A percentile compares a stretch with the other conserved stretches of the same genome.
These are phyloP conservation scores for Hystrix cristata DNA, from an alignment of 2,113 vertebrate species.

Conservation along the genomic window DNA sequence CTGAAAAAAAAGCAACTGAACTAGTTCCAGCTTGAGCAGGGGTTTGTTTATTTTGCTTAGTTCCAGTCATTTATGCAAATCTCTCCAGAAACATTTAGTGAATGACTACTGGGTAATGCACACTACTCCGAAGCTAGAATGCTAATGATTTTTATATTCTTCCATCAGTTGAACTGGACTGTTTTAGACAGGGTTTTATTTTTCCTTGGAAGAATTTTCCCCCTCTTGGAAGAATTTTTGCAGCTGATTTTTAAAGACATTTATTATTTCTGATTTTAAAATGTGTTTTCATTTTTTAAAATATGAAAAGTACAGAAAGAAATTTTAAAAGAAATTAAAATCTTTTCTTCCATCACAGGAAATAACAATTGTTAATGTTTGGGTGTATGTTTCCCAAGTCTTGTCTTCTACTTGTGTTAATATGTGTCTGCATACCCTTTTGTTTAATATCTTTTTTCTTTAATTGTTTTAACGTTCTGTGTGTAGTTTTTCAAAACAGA, in stretches of 20 bases:
- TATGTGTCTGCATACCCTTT: neutral
- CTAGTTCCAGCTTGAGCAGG: constrained; percentile 62
- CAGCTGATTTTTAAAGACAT: constrained; percentile 37
- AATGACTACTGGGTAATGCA: neutral
- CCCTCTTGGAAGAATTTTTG: neutral
- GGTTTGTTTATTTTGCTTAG: constrained; percentile 73
- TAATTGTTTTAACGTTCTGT: neutral
- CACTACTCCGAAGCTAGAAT: constrained; percentile 19
- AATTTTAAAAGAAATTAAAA: constrained; percentile 1
- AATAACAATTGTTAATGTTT: constrained; percentile 28
- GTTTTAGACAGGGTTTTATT: constrained; percentile 4
- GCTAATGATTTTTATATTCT: constrained; percentile 53
- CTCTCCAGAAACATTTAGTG: constrained; percentile 40
- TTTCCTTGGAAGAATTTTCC: neutral
- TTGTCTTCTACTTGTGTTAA: constrained; percentile 9
- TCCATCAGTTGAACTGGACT: constrained; percentile 42
- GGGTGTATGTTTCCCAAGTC: neutral
- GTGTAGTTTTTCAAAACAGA: neutral
- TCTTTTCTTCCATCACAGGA: neutral
- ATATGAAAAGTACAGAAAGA: neutral
- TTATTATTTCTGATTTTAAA: constrained; percentile 26
- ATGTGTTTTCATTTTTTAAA: constrained; percentile 15
- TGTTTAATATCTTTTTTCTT: neutral
- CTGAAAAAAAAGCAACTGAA: constrained; percentile 59
- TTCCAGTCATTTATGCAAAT: constrained; percentile 63